phyloP scores from a whole-genome alignment of 2,797 vertebrate genomes.

The Pipistrellus nathusii region DNA sequence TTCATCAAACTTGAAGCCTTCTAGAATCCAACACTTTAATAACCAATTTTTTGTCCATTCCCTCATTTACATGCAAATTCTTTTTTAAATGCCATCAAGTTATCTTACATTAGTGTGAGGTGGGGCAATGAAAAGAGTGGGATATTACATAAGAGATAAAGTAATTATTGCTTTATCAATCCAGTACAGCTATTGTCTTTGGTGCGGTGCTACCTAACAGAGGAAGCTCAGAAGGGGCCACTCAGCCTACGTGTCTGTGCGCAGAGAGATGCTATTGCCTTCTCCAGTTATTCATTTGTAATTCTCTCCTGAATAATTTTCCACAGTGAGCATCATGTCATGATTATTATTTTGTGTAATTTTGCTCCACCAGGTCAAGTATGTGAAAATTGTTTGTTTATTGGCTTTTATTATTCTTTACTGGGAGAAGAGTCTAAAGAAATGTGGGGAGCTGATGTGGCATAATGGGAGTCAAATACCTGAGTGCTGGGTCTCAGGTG shows the following conservation, averaged over 20 bases:
- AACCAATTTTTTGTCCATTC: conserved; percentile 56
- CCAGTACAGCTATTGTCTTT: conserved; percentile 18
- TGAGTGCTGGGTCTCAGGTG: not conserved
- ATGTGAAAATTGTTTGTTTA: not conserved
- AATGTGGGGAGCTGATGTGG: accelerated
- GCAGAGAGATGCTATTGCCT: accelerated
- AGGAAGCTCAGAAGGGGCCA: not conserved
- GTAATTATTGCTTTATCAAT: conserved; percentile 44
- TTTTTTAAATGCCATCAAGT: conserved; percentile 67
- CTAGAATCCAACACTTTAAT: conserved; percentile 66
- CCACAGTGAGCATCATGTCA: not conserved
- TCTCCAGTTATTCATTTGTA: too few relatives aligned
- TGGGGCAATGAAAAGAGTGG: conserved; percentile 22
- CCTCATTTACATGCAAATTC: conserved; percentile 65
- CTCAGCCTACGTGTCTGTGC: accelerated
- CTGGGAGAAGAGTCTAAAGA: not conserved
- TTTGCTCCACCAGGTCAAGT: not conserved
- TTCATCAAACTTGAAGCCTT: conserved; percentile 71
- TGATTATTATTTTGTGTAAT: not conserved
- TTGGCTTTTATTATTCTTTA: not conserved
- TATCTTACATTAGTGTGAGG: conserved; percentile 69
- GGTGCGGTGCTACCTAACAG: not conserved
- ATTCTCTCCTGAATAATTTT: not conserved
- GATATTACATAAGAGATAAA: conserved; percentile 59
- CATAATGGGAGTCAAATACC: not conserved